Percentiles rank a stretch among this genome's conserved stretches.
Evolutionary conservation across 2,888 invertebrate genomes (phyloP).

Genomic region (Cremastinae sp.): DNA sequence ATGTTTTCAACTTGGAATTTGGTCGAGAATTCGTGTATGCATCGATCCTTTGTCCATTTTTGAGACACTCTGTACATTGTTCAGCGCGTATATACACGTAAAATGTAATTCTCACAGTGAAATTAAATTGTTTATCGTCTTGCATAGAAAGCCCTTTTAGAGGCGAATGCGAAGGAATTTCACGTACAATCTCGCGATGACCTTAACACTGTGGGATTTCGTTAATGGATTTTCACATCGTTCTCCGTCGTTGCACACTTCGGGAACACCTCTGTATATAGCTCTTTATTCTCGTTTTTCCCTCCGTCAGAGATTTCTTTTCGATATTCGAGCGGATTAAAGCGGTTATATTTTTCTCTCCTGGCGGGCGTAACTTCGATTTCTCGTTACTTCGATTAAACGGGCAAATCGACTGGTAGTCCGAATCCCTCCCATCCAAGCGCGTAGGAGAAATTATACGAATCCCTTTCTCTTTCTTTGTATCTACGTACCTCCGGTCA

Average conservation of each 20-base stretch:
- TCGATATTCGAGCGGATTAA: slow-evolving; percentile 2
- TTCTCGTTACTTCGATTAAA: too few species aligned
- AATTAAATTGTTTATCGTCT: slow-evolving; percentile 45
- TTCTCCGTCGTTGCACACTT: background rate
- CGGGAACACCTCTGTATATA: background rate
- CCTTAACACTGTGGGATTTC: slow-evolving; percentile 33
- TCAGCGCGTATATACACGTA: background rate
- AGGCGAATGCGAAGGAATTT: background rate
- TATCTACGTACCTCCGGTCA: background rate
- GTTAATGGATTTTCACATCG: slow-evolving; percentile 6
- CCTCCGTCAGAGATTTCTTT: background rate
- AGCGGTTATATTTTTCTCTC: background rate
- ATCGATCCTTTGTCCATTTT: too few species aligned
- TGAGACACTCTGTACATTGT: too few species aligned
- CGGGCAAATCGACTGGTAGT: too few species aligned
- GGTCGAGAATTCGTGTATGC: too few species aligned
- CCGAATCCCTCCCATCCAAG: background rate
- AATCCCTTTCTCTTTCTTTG: slow-evolving; percentile 22
- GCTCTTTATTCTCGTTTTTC: slow-evolving; percentile 1
- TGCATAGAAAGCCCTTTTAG: slow-evolving; percentile 24
- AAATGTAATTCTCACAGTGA: slow-evolving; percentile 6
- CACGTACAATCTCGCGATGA: slow-evolving; percentile 2
- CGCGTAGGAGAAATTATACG: too few species aligned
- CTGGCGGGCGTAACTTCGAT: too few species aligned
- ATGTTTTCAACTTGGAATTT: too few species aligned